Base-by-base conservation (phyloP, 2,888 invertebrate species). In the Acrobasis repandana region DNA sequence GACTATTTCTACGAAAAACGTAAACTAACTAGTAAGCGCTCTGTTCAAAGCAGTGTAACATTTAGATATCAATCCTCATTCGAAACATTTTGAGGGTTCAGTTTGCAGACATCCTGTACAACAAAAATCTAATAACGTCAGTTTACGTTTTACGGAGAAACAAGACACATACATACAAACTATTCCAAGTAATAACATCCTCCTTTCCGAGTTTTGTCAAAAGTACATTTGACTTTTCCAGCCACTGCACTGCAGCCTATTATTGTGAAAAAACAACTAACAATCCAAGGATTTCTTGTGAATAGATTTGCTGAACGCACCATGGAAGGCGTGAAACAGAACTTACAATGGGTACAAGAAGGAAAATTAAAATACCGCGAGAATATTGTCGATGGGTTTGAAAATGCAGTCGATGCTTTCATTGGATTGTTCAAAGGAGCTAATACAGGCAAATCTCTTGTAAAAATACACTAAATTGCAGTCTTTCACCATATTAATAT, bases 361-460 rank as follows among this genome's bases (percentile, higher is more conserved):
- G 95, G 95, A 28, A 95, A 95, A 77, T 74, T 96, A 2, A 93
- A 93, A 71, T 94, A 94, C 73, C 86, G 83, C 61, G 96, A 96
- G 83, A 94, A 95, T 1, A 75, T 94, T 2, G 93, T 93, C 0
- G 83, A 94, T 47, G 95, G 95, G 20, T 95, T 96, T 74, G 94
- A 95, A 65, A 94, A 94, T 61, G 93, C 94, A 80, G 93, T 93
- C 2, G 85, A 93, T 49, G 95, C 95, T 36, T 95, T 96, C 68
- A 87, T 93, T 65, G 94, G 93, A 14, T 86, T 96, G 78, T 87
- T 91, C 56, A 80, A 67, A 54, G 95, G 96, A 15, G 93, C 92
- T 38, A 95, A 95, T 76, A 88, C 85, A 28, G 96, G 96, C 62
- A 96, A 96, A 88, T 93, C 94, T 60, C 82, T 96, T 63, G 93